phyloP scores from a whole-genome alignment of 2,113 vertebrate species.

The Chloebia gouldiae region DNA sequence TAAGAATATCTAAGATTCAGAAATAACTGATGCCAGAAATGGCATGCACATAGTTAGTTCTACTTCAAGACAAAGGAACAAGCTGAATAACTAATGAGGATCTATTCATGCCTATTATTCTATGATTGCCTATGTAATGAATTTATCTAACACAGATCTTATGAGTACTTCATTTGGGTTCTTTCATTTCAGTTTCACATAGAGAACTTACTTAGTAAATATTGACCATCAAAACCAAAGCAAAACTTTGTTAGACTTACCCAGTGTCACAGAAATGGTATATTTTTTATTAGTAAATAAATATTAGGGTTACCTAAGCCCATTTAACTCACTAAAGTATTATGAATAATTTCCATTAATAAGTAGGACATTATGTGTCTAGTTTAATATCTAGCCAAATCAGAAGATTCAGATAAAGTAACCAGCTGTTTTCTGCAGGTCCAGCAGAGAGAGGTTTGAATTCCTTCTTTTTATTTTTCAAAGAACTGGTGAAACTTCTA shows the following conservation, averaged over 20 bases:
- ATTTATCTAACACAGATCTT: background rate
- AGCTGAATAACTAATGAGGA: background rate
- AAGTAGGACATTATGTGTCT: background rate
- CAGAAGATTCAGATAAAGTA: background rate
- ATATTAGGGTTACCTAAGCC: background rate
- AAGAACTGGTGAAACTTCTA: background rate
- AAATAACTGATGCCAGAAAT: background rate
- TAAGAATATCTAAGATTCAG: background rate
- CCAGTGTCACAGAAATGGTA: background rate
- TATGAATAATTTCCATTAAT: background rate
- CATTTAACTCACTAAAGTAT: background rate
- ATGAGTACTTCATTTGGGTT: background rate
- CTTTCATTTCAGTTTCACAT: background rate
- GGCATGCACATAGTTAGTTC: rapidly evolving
- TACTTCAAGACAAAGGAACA: background rate
- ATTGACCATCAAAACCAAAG: background rate
- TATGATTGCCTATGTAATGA: background rate
- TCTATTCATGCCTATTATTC: background rate
- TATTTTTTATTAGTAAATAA: background rate
- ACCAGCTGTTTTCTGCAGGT: background rate
- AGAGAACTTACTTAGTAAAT: background rate
- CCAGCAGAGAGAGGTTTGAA: background rate
- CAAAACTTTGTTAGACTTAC: background rate
- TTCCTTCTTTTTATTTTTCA: background rate
- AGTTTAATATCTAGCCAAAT: background rate